phyloP scores from a whole-genome alignment of 2,113 vertebrate genomes.

The Oriolus oriolus region DNA sequence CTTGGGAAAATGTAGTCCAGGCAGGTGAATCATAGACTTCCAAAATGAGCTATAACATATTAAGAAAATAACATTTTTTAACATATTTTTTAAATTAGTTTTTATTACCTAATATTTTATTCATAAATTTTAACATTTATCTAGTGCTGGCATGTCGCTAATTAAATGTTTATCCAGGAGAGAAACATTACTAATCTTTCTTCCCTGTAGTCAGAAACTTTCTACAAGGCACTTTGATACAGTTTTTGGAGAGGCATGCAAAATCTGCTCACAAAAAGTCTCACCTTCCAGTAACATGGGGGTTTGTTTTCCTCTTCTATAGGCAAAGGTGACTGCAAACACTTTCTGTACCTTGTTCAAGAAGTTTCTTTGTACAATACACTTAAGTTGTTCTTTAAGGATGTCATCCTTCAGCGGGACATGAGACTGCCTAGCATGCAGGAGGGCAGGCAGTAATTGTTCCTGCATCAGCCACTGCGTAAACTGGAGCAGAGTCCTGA shows the following conservation, averaged over 20 bases:
- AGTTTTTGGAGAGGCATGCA: not conserved
- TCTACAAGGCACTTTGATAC: not conserved
- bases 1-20: not conserved
- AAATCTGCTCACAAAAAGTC: not conserved
- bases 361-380: not conserved
- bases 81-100: not conserved
- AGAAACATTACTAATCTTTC: not conserved
- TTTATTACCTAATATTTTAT: not conserved
- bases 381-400: not conserved
- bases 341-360: not conserved
- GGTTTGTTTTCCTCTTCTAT: not conserved
- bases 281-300: not conserved
- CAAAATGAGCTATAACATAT: not conserved
- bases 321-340: not conserved
- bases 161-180: slow-evolving; percentile 3
- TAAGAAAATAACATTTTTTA: not conserved
- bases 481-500: not conserved
- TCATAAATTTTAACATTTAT: not conserved
- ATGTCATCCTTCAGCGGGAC: not conserved
- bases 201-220: not conserved
- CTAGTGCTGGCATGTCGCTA: not conserved
- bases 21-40: not conserved
- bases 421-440: not conserved
- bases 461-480: not conserved
- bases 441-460: not conserved